Base-by-base conservation (phyloP, 2,113 vertebrate genomes). In the Odocoileus hemionus region DNA sequence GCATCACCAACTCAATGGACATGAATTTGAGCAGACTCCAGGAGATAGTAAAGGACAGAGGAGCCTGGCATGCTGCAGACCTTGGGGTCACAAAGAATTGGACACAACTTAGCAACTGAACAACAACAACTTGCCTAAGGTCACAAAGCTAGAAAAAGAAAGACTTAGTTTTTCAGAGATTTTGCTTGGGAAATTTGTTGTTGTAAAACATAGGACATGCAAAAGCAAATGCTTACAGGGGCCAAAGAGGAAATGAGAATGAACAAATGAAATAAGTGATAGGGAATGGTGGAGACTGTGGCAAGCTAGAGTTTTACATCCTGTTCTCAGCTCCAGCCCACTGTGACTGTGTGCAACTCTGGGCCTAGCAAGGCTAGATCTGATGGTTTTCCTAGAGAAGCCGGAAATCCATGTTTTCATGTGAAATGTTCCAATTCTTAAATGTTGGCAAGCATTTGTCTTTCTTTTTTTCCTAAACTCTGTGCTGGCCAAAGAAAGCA, bases 401-500 rank as follows among this genome's bases (percentile, higher is more conserved):
- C 26, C 0, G 0, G 85, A 79, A 94, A 87, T 19, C 45, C 64
- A 30, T 12, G 61, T 45, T 89, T 89, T 92, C 39, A 14, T 57
- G 70, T 45, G 86, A 96, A 58, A 84, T 83, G n/a, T 21, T 57
- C 39, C 86, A 36, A 8, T 95, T 57, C 95, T 87, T 78, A 26
- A 78, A 82, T 30, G 57, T n/a, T 92, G 91, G 82, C 78, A 86
- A 30, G 10, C 45, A 3, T 55, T 57, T 84, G 70, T 14, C 26
- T 89, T 78, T 60, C 78, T 61, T 58, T 19, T 19, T 19, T 50
- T 84, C 45, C 54, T 58, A n/a, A 58, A 64, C 80, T 54, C n/a
- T 13, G 11, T 50, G 33, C 86, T 57, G 36, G 76, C 89, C 95
- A 97, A 94, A 94, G 82, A 76, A 78, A 95, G 82, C 88, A 47